phyloP scores from a whole-genome alignment of 2,113 vertebrate species.

The Phaethornis superciliosus region DNA sequence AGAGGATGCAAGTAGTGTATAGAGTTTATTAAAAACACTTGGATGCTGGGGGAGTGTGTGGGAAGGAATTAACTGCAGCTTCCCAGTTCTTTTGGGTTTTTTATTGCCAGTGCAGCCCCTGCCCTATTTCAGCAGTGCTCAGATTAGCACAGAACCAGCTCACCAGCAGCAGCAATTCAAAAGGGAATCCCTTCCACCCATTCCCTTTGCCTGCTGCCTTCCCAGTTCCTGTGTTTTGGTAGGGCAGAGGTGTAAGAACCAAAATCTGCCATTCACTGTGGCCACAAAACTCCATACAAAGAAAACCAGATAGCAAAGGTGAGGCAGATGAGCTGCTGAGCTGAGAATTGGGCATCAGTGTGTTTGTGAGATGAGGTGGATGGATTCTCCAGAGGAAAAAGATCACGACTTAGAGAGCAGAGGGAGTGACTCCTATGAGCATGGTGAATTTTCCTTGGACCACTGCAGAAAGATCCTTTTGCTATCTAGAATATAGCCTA shows the following conservation, averaged over 20 bases:
- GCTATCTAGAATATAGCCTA: neutral
- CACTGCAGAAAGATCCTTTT: neutral
- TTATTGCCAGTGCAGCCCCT: neutral
- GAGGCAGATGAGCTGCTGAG: neutral
- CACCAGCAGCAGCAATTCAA: neutral
- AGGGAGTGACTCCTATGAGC: slow-evolving; percentile 4
- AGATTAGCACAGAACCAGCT: neutral
- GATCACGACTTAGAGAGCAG: neutral
- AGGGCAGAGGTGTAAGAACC: neutral
- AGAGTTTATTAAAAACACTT: neutral
- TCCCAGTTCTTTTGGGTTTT: neutral
- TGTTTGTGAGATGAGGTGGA: neutral
- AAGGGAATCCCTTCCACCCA: neutral
- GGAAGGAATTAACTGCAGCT: neutral
- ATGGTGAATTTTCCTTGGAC: slow-evolving; percentile 22
- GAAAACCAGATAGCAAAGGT: neutral
- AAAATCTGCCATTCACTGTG: neutral
- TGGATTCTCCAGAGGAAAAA: neutral
- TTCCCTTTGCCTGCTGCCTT: neutral
- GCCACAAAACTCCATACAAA: neutral
- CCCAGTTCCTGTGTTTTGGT: neutral
- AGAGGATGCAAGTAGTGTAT: neutral
- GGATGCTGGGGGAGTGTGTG: neutral
- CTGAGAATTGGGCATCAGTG: neutral
- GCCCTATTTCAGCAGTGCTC: neutral